Conservation (phyloP, 2,113 vertebrate species). For the Heterotis niloticus region DNA sequence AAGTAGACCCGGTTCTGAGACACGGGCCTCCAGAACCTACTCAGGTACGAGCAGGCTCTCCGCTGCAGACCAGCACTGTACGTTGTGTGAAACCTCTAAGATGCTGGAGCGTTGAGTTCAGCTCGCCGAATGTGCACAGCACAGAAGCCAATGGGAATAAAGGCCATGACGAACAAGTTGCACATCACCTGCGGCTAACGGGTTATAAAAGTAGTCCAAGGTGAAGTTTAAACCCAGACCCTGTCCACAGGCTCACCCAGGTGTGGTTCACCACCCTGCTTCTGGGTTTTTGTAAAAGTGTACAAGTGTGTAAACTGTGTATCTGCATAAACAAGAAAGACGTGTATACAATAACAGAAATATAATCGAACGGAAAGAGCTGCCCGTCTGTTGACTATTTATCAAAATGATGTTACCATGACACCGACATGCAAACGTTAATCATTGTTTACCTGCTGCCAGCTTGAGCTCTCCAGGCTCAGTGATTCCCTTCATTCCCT, state of each 20-base stretch:
- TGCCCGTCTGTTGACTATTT: neutral
- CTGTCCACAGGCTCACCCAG: neutral
- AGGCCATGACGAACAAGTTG: slow-evolving; percentile 8
- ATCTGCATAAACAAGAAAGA: slow-evolving; percentile 15
- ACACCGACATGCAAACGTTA: neutral
- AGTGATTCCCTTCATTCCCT: neutral
- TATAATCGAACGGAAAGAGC: slow-evolving; percentile 17
- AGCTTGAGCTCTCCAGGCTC: neutral
- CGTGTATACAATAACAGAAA: slow-evolving; percentile 17
- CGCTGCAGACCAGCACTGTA: neutral
- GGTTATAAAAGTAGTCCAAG: neutral
- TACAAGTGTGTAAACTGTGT: slow-evolving; percentile 19
- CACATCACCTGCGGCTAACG: neutral
- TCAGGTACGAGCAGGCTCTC: neutral
- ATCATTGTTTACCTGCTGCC: slow-evolving; percentile 24
- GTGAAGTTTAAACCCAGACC: slow-evolving; percentile 17
- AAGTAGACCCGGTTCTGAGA: neutral
- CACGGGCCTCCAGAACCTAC: neutral
- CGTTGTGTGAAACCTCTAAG: neutral
- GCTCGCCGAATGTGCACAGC: slow-evolving; percentile 1
- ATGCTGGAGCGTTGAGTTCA: neutral
- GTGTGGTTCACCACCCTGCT: neutral
- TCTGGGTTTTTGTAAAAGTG: slow-evolving; percentile 23
- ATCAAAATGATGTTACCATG: slow-evolving; percentile 5
- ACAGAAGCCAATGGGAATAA: neutral